Base-by-base conservation (phyloP, 2,113 vertebrate genomes). In the Pantherophis guttatus region DNA sequence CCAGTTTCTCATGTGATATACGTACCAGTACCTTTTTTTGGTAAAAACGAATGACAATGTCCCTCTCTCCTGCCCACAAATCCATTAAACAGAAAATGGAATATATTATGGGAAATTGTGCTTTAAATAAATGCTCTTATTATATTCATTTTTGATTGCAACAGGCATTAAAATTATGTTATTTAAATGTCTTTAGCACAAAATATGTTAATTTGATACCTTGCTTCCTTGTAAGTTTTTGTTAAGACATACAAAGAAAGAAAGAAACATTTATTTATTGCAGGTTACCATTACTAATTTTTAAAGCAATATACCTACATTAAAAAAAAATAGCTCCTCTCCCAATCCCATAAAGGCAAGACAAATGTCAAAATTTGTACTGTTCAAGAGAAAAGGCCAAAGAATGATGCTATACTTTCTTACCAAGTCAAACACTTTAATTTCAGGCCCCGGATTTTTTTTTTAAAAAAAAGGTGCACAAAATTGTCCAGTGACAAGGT, bases 201-300 rank as follows among this genome's bases (percentile, higher is more conserved):
- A 97, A 98, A 97, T 95, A 94, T 92, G 92, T 97, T 96, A 96
- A 98, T 97, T 95, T 44, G 96, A 98, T 98, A 97, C 93, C 94
- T 94, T 94, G 15, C 93, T 98, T 98, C 96, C 97, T 96, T 97
- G 88, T 96, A 97, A 96, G 95, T 92, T 94, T 95, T 97, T 97
- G 94, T 95, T 95, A 97, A 98, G 92, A 85, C 91, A 96, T 92
- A 94, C 75, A 92, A 94, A 91, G 95, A 48, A 48, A 48, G 44
- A 96, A 94, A 70, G 89, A 81, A 96, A 96, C 62, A 91, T 86
- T 91, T 95, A 90, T 95, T 91, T 91, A 94, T 96, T 95, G 93
- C 94, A 93, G 93, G 94, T 94, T 93, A 91, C n/a, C 91, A 57
- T 92, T 59, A 75, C 85, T 91, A 87, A 33, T 88, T 92, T 97